Evolutionary conservation across 1,140 invertebrate species (phyloP).

Genomic region (Megalopta genalis): DNA sequence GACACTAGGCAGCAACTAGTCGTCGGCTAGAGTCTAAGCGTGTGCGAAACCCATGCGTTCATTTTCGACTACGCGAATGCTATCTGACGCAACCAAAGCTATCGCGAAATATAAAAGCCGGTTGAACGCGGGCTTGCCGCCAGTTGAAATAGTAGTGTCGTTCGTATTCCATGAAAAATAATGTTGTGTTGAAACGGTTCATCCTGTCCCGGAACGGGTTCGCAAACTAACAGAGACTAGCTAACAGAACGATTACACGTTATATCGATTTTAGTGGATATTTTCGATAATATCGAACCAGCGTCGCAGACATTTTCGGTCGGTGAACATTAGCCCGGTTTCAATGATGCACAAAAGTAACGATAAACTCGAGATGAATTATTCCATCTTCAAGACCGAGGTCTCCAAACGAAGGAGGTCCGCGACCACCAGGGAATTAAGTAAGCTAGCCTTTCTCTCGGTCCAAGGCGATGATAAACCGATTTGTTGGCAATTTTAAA

Average conservation of each 20-base stretch:
- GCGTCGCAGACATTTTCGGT: neutral
- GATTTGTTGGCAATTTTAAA: neutral
- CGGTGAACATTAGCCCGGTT: neutral
- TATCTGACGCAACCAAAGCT: conserved; percentile 76
- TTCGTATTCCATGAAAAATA: conserved; percentile 26
- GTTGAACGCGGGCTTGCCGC: conserved; percentile 55
- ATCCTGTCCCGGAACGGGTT: too few relatives aligned
- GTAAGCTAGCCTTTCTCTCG: conserved; percentile 63
- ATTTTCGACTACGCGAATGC: conserved; percentile 66
- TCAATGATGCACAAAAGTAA: conserved; percentile 24
- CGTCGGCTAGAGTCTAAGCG: neutral
- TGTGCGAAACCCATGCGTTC: conserved; percentile 9
- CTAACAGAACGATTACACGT: too few relatives aligned
- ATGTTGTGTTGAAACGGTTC: neutral
- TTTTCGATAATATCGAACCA: neutral
- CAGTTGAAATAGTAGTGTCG: conserved; percentile 64
- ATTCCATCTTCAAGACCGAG: conserved; percentile 73
- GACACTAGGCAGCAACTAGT: neutral
- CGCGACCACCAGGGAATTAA: conserved; percentile 74
- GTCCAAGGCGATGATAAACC: conserved; percentile 4
- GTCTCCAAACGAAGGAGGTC: conserved; percentile 71
- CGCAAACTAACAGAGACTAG: too few relatives aligned
- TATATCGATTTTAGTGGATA: neutral
- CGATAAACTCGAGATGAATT: conserved; percentile 71
- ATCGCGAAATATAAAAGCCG: conserved; percentile 77